A percentile compares a stretch with the other conserved stretches of the same genome.
Evolutionary conservation across 2,113 vertebrate genomes (phyloP).

Genomic region (Hippopotamus amphibius): DNA sequence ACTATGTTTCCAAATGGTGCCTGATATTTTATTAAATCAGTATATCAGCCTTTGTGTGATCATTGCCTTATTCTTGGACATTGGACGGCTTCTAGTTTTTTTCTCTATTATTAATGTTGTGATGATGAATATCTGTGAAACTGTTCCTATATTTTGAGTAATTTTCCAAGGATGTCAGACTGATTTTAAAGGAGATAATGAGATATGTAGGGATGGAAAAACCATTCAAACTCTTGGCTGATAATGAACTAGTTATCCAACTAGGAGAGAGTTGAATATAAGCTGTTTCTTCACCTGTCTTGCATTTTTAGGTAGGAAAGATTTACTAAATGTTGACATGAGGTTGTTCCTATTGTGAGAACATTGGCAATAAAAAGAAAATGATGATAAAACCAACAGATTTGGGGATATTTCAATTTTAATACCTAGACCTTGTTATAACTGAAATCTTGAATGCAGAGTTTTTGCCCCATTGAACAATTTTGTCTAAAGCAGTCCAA

Average conservation of each 20-base stretch:
- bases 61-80: background rate
- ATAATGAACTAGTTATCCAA: background rate
- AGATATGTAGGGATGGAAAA: background rate
- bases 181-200: slow-evolving; percentile 45
- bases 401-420: slow-evolving; percentile 48
- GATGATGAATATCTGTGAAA: slow-evolving; percentile 8
- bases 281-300: background rate
- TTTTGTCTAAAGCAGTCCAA: background rate
- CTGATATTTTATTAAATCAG: background rate
- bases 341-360: slow-evolving; percentile 3
- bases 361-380: background rate
- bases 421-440: background rate
- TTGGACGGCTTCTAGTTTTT: background rate
- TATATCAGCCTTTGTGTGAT: background rate
- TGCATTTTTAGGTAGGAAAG: background rate
- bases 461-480: background rate
- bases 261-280: background rate
- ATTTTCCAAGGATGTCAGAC: slow-evolving; percentile 31
- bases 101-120: background rate
- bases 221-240: background rate
- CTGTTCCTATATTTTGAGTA: background rate
- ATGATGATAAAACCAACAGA: slow-evolving; percentile 16
- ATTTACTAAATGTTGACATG: background rate
- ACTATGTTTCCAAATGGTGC: background rate
- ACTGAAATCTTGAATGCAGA: background rate